Conservation (phyloP, 2,888 invertebrate genomes). For the Muscina levida region DNA sequence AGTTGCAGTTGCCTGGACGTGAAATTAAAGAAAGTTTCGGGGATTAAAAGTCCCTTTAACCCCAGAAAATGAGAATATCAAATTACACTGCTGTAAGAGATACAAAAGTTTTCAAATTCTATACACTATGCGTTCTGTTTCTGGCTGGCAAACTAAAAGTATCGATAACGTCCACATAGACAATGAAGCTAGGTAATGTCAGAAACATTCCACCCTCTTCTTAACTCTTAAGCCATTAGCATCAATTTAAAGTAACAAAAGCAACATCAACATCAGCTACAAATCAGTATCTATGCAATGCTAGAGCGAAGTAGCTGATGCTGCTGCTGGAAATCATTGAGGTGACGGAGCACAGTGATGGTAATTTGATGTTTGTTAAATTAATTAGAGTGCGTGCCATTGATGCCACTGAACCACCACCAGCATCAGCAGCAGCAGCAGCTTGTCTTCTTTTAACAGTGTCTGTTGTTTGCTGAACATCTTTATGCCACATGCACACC, state of each 20-base stretch:
- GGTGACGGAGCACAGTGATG: slow-evolving; percentile 16
- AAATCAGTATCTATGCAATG: not conserved
- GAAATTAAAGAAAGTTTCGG: not conserved
- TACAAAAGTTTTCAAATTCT: not conserved
- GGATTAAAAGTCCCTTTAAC: slow-evolving; percentile 21
- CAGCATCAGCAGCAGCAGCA: slow-evolving; percentile 23
- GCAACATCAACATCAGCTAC: not conserved
- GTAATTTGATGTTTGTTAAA: slow-evolving; percentile 64
- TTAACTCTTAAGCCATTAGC: slow-evolving; percentile 40
- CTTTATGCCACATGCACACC: slow-evolving; percentile 51
- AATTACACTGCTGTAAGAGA: not conserved
- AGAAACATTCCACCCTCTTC: slow-evolving; percentile 42
- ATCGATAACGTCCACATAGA: slow-evolving; percentile 13
- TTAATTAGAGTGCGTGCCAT: slow-evolving; percentile 62
- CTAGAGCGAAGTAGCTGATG: not conserved
- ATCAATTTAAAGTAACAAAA: slow-evolving; percentile 28
- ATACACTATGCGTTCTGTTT: too few species aligned
- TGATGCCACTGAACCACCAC: slow-evolving; percentile 21
- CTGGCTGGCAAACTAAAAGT: slow-evolving; percentile 6
- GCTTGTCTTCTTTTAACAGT: not conserved
- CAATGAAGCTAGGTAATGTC: slow-evolving; percentile 29
- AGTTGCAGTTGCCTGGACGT: too few species aligned
- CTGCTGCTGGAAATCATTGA: not conserved
- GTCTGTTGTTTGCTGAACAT: slow-evolving; percentile 35
- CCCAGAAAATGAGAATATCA: not conserved